Evolutionary conservation across 2,888 invertebrate species (phyloP), one percentile per base, ranked within the genome.

Genomic region (Stenichneumon culpator): DNA sequence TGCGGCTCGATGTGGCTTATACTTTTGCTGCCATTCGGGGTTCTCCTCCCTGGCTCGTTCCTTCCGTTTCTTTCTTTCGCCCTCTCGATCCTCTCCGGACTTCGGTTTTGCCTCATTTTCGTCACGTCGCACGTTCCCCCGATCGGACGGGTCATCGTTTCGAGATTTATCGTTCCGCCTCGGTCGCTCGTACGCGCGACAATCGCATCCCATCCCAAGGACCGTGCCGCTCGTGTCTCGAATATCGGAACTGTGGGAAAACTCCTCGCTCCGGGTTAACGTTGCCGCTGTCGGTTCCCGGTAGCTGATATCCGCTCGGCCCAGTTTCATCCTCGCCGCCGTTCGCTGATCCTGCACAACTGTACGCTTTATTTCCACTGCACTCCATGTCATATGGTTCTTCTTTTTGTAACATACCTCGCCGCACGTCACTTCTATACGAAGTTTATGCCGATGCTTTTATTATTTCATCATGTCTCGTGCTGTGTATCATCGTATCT

Each of bases 91-190:
- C 52, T 25, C 25, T 54, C 25, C 32, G 36, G 63, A 19, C 39
- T 65, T 57, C 73, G 70, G 14, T 77, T 77, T 84, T 44, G 82
- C 52, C 83, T 83, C 83, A 87, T 85, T 87, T 87, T 87, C 83
- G 86, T 85, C 86, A 85, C 85, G 84, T 86, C 84, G 83, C 86
- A 79, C 86, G 83, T 85, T 81, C 68, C 19, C 83, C 65, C 81
- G 79, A 83, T 87, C 83, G 81, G 81, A 85, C 83, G 85, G 86
- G 83, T 85, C 86, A 87, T 87, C 86, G 86, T 85, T 87, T 79
- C 81, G 84, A 77, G 86, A 88, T 89, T 87, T 83, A 84, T 89
- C 87, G 87, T 83, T 85, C 75, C 72, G 78, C 72, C 81, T 60
- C 73, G 78, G 57, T 81, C 80, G 69, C 73, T 70, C 68, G 63